Base-by-base conservation (phyloP, 2,888 invertebrate genomes). In the Sylvicola cinctus region DNA sequence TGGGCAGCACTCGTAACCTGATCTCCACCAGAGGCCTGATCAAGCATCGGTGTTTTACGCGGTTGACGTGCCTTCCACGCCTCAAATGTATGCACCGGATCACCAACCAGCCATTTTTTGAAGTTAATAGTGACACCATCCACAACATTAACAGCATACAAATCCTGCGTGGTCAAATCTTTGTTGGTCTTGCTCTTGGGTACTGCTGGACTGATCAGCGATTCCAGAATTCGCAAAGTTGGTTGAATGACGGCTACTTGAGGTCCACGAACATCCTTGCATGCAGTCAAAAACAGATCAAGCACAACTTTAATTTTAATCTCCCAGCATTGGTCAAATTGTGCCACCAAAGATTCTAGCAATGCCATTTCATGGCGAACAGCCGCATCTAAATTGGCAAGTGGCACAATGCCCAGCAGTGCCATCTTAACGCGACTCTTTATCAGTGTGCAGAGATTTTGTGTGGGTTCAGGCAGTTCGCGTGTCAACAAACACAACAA, bases 311-410 rank as follows among this genome's bases (percentile, higher is more conserved):
- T 71, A 2, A 95, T 61, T 47, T 93, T 78, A 40, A 79, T 74
- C 52, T 95, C 93, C 95, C 95, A 95, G 51, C 90, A 91, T 3
- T 79, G 74, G 53, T 95, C 95, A 48, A 91, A 85, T 43, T 87
- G 85, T 45, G 87, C 81, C 2, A 93, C 75, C 31, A 91, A 66
- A 1, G 83, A 77, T 2, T 88, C 84, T 16, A 95, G 58, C 11
- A 95, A 60, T 7, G 85, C 68, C 54, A 95, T 88, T 53, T 93
- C 80, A 48, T 91, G 87, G 3, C 90, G 70, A 2, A 91, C 84
- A 3, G 77, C 72, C 3, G 74, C 66, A 20, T 73, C 72, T 35
- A 81, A 55, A 50, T 78, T 79, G 2, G 72, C 69, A 25, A 72
- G 66, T 4, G 80, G 80, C 12, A 80, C 71, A 39, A 78, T 73